A percentile compares a stretch with the other conserved stretches of the same genome.
phyloP scores from a whole-genome alignment of 2,888 invertebrate species.

The Tenodera sinensis region DNA sequence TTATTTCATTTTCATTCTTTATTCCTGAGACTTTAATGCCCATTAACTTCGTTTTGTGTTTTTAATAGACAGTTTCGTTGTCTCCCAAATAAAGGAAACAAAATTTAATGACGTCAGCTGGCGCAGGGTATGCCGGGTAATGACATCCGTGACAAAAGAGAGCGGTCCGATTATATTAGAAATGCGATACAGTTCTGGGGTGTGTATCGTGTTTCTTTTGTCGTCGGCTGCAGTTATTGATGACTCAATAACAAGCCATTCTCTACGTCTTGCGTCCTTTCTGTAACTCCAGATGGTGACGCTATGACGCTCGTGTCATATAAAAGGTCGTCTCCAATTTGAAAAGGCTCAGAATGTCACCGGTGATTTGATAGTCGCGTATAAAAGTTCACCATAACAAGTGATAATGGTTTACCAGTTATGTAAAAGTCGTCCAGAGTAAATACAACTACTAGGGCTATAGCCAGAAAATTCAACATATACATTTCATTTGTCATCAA shows the following conservation, averaged over 20 bases:
- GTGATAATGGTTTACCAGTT: too few species aligned
- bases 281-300: neutral
- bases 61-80: neutral
- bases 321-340: neutral
- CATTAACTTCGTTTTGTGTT: neutral
- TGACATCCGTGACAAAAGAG: neutral
- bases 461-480: too few species aligned
- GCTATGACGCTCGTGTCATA: neutral
- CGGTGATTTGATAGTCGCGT: neutral
- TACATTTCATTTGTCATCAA: too few species aligned
- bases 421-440: too few species aligned
- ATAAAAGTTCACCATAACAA: too few species aligned
- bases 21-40: neutral
- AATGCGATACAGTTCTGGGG: neutral
- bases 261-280: neutral
- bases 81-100: neutral
- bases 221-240: neutral
- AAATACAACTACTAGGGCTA: too few species aligned
- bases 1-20: neutral
- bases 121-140: neutral
- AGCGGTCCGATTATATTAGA: neutral
- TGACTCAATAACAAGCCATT: neutral
- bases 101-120: neutral
- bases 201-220: neutral
- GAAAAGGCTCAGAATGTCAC: neutral